Evolutionary conservation across 2,888 invertebrate species (phyloP), one percentile per base, ranked within the genome.

Genomic region (Scrobipalpa atriplicella): DNA sequence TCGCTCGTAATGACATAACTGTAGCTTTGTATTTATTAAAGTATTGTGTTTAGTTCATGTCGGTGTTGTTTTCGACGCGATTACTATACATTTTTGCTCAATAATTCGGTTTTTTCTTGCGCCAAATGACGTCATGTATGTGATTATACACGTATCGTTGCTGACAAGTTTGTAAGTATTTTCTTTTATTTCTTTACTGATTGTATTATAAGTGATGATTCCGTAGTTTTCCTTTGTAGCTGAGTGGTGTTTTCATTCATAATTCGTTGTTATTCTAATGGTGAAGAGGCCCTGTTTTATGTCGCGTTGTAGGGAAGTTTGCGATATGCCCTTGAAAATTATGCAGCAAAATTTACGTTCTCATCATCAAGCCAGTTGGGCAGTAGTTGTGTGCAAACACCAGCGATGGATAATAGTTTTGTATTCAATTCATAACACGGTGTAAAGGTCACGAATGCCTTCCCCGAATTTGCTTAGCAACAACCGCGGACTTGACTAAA

Each of bases 51-150:
- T 85, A 85, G 83, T 87, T 82, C 79, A 82, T 84, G 82, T 82
- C 81, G 78, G 87, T 86, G 86, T 84, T 82, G 79, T 88, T 90
- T 87, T 84, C 78, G 75, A 79, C 80, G 80, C 84, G 82, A 76
- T 84, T 84, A 81, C 81, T 82, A 85, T 89, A 85, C 84, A 92
- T 85, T 93, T 69, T 92, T 87, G 79, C 89, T 87, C 86, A 88
- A 89, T 89, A 90, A 88, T 92, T 91, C 84, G 87, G 85, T 87
- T 89, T 92, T 90, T 85, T 87, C 86, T 89, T 90, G 92, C 92
- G 90, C 89, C 91, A 89, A 91, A 90, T 93, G 93, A 93, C 93
- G 93, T 93, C 93, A 93, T 93, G 93, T 92, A 86, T 89, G 86
- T 91, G 92, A 79, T 79, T 80, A 91, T 86, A 93, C 93, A 93